A percentile compares a stretch with the other conserved stretches of the same genome.
phyloP scores from a whole-genome alignment of 2,888 invertebrate genomes.

The Amblyteles armatorius region DNA sequence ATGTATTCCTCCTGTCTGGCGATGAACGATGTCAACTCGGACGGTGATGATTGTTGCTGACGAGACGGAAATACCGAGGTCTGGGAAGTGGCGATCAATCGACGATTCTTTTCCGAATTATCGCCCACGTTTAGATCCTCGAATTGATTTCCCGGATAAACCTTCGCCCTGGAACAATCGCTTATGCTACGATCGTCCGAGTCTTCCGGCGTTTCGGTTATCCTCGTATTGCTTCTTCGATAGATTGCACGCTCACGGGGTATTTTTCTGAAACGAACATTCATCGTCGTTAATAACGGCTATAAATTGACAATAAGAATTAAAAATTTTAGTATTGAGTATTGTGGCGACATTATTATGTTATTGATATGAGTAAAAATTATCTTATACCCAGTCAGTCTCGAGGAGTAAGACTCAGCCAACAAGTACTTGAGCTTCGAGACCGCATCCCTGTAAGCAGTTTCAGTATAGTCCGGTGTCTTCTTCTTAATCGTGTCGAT shows the following conservation, averaged over 20 bases:
- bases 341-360: no score
- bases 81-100: constrained; percentile 68
- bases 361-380: background rate
- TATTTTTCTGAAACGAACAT: constrained; percentile 64
- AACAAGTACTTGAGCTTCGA: constrained; percentile 91
- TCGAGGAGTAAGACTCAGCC: constrained; percentile 91
- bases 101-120: constrained; percentile 67
- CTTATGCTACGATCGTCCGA: constrained; percentile 86
- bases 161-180: constrained; percentile 78
- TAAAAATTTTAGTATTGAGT: background rate
- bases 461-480: constrained; percentile 92
- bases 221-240: constrained; percentile 71
- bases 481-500: constrained; percentile 86
- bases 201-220: constrained; percentile 86
- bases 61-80: constrained; percentile 71
- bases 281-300: background rate
- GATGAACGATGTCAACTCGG: constrained; percentile 92
- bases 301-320: background rate
- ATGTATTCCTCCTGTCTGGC: constrained; percentile 95
- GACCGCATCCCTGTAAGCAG: constrained; percentile 94
- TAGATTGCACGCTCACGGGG: constrained; percentile 68
- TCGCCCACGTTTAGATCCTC: constrained; percentile 50
- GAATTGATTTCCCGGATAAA: constrained; percentile 67
- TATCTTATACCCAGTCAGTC: constrained; percentile 74
- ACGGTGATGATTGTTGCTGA: constrained; percentile 80